phyloP scores from a whole-genome alignment of 2,797 vertebrate genomes.

The Acrossocheilus wenchowensis region DNA sequence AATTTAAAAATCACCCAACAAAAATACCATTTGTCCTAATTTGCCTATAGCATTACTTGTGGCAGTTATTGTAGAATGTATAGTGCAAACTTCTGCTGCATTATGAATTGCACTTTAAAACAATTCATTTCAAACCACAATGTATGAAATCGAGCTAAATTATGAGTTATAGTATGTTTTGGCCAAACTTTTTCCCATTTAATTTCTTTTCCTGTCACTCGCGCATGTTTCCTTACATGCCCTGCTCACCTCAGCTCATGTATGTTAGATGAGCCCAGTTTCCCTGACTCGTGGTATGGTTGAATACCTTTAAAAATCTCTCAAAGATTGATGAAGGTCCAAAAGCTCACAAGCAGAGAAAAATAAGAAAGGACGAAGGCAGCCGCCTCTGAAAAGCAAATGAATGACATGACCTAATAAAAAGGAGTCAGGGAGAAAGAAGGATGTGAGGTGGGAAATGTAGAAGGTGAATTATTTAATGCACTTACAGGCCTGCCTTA shows the following conservation, averaged over 20 bases:
- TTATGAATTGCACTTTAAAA: background rate
- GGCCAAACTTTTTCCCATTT: background rate
- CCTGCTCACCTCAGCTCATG: slow-evolving; percentile 35
- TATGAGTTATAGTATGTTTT: background rate
- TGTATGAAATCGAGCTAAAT: background rate
- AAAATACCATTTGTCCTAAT: background rate
- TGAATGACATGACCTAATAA: slow-evolving; percentile 30
- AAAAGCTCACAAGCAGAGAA: slow-evolving; percentile 29
- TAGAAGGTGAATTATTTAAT: slow-evolving; percentile 50
- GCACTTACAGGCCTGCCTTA: slow-evolving; percentile 46
- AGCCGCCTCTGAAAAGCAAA: slow-evolving; percentile 26
- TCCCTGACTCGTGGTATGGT: slow-evolving; percentile 18
- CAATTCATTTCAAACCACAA: background rate
- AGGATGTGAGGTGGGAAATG: slow-evolving; percentile 29
- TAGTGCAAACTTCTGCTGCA: background rate
- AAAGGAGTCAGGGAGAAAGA: slow-evolving; percentile 19
- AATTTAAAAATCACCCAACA: background rate
- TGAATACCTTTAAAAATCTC: slow-evolving; percentile 34
- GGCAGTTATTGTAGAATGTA: background rate
- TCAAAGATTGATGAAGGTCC: slow-evolving; percentile 48
- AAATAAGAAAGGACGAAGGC: slow-evolving; percentile 9
- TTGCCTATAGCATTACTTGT: background rate
- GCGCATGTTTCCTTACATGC: slow-evolving; percentile 40
- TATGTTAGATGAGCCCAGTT: slow-evolving; percentile 44
- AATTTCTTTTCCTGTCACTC: slow-evolving; percentile 43